Conservation (phyloP, 2,888 invertebrate species). For the Panopea generosa region DNA sequence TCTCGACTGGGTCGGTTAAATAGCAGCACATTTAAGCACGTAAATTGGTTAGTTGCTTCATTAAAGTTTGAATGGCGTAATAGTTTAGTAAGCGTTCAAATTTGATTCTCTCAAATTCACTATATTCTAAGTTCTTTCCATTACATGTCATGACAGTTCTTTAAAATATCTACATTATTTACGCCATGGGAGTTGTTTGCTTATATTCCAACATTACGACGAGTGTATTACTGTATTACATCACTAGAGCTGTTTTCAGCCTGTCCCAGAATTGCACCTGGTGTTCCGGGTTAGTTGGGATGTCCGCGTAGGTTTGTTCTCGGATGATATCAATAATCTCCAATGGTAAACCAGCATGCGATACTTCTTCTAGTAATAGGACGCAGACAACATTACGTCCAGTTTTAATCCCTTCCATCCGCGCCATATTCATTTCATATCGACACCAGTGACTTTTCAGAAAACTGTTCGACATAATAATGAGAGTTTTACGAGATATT, state of each 20-base stretch:
- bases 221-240: too few relatives aligned
- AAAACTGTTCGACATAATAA: constrained; percentile 41
- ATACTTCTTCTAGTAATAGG: constrained; percentile 21
- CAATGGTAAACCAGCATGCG: constrained; percentile 12
- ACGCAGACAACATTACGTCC: constrained; percentile 36
- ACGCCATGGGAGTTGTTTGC: too few relatives aligned
- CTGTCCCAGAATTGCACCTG: constrained; percentile 29
- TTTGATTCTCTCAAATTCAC: too few relatives aligned
- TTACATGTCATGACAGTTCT: too few relatives aligned
- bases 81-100: too few relatives aligned
- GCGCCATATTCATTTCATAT: constrained; percentile 59
- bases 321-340: constrained; percentile 35
- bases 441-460: constrained; percentile 53
- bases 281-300: constrained; percentile 11
- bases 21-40: too few relatives aligned
- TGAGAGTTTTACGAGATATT: constrained; percentile 40
- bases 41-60: too few relatives aligned
- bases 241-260: not conserved
- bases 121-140: too few relatives aligned
- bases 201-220: too few relatives aligned
- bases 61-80: too few relatives aligned
- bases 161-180: too few relatives aligned
- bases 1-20: too few relatives aligned
- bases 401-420: constrained; percentile 45
- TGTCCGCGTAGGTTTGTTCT: constrained; percentile 22